Evolutionary conservation across 2,888 invertebrate genomes (phyloP), one percentile per base, ranked within the genome.

Genomic region (Dynastes grantii): DNA sequence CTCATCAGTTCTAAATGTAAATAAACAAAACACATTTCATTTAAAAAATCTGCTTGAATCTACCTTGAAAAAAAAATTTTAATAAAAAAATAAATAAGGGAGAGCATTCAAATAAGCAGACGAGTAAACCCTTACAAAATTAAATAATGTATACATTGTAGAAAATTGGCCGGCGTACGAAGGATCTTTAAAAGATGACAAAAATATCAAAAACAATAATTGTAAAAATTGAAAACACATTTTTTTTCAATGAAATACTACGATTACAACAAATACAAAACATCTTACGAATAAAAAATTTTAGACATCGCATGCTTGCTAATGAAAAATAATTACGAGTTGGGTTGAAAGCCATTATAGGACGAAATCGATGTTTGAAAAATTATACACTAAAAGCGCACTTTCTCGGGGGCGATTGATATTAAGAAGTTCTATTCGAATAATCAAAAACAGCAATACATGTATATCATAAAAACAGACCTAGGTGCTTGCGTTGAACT

Each of bases 341-440:
- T 77, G 80, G 81, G 80, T 83, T 81, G 84, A 82, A 83, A 84
- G 86, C 86, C 86, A 86, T 87, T 86, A 85, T 81, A 83, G 73
- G 85, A 85, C 83, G 83, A 85, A 85, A 87, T 87, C 87, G 85
- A 87, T 87, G 87, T 87, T 86, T 85, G 84, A 85, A 86, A 86
- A 86, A 85, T 84, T 81, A 84, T 79, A 81, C 81, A 80, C 76
- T 78, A 77, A 76, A 79, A 76, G 71, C 67, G 78, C 76, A 80
- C 76, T 80, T 77, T 71, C 78, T 70, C 73, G 73, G 61, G 58
- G 22, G 22, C 73, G 61, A 61, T 40, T 75, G 45, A 49, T 75
- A 63, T 27, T 75, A 22, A 75, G 45, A 40, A 27, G 61, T 61
- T 55, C 32, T 45, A 61, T 75, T 49, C 61, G 45, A 61, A 75